Conservation (phyloP, 2,888 invertebrate species). For the Orthosia gracilis region DNA sequence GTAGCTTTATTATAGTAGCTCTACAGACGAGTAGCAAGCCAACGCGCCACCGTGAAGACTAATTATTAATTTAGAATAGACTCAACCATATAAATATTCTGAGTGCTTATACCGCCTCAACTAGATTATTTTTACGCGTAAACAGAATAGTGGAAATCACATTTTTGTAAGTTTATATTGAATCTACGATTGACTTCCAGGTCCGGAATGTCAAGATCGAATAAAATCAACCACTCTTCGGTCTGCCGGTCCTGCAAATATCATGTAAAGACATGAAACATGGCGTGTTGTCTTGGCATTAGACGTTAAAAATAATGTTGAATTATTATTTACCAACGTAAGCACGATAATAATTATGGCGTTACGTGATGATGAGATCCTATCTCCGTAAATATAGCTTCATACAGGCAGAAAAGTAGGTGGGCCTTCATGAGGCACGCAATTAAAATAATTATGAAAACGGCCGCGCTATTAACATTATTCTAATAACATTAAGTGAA, state of each 20-base stretch:
- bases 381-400: slow-evolving; percentile 19
- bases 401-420: slow-evolving; percentile 28
- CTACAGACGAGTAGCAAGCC: not conserved
- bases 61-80: not conserved
- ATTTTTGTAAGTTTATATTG: not conserved
- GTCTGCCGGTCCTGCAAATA: not conserved
- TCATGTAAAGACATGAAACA: slow-evolving; percentile 36
- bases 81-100: not conserved
- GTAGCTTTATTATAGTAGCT: not conserved
- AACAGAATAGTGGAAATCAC: not conserved
- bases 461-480: slow-evolving; percentile 65
- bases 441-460: slow-evolving; percentile 50
- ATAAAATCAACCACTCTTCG: not conserved
- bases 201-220: not conserved
- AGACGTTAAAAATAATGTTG: slow-evolving; percentile 16
- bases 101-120: not conserved
- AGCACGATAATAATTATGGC: slow-evolving; percentile 22
- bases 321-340: slow-evolving; percentile 25
- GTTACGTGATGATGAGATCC: slow-evolving; percentile 46
- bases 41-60: not conserved
- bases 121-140: not conserved
- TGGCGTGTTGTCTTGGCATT: slow-evolving; percentile 35
- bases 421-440: slow-evolving; percentile 30
- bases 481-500: slow-evolving; percentile 83
- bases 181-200: not conserved